Evolutionary conservation across 2,888 invertebrate species (phyloP), one percentile per base, ranked within the genome.

Genomic region (Acanthosepion lycidas): DNA sequence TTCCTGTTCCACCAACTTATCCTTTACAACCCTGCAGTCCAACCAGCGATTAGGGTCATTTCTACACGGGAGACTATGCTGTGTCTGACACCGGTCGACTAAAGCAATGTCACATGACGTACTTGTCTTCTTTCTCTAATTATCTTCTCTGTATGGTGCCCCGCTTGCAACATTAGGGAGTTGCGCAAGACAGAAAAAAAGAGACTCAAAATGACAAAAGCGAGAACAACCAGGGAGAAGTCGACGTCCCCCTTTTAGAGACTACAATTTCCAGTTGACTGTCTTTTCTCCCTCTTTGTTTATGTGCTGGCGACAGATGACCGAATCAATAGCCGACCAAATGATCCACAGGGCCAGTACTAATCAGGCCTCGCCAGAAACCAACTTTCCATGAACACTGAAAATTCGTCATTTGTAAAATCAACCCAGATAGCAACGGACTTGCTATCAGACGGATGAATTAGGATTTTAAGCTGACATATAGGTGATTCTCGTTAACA

Each of bases 61-160:
- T 78, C 78, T 78, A n/a, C 78, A 78, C 78, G 78, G 78, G 78
- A 78, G n/a, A 78, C n/a, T 78, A n/a, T 78, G n/a, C 78, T 78
- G 78, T 78, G 78, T 78, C 78, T 78, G 78, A 78, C 78, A 78
- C 78, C 78, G 78, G n/a, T 78, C 78, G 78, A 33, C 78, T 78
- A 78, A 78, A n/a, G 78, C 78, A 78, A 78, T 78, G 78, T 78
- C 78, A 78, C 78, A 33, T 78, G 78, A 78, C n/a, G 3, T 78
- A 33, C 78, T 18, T 33, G 78, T 78, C n/a, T 78, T 78, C 78
- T 33, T 78, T 78, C n/a, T 33, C 78, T 78, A 78, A 78, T 78
- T 78, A 78, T 78, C 78, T 78, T 78, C 78, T 78, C 78, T 18
- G 78, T 78, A 78, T 78, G 78, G 78, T n/a, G n/a, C 23, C n/a